Conservation (phyloP, 2,797 vertebrate species). For the Halcyon chelicuti region DNA sequence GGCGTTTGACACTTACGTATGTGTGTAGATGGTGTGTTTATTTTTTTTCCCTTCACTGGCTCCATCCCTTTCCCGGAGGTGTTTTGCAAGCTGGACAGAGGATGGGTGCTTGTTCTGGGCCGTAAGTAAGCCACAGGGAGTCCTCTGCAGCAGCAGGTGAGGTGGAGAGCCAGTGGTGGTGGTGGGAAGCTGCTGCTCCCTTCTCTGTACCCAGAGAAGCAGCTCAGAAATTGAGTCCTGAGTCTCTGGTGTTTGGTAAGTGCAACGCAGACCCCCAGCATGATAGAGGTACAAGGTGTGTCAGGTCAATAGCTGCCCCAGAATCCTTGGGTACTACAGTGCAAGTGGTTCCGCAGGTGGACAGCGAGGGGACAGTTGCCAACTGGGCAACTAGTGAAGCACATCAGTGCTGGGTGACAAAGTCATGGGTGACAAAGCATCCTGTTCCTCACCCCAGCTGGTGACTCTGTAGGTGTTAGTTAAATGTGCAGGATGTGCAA, state of each 20-base stretch:
- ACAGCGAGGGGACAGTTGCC: not conserved
- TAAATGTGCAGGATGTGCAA: not conserved
- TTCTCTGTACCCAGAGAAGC: not conserved
- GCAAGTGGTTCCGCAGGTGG: not conserved
- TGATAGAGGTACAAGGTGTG: not conserved
- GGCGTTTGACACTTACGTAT: slow-evolving; percentile 10
- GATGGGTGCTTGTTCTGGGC: not conserved
- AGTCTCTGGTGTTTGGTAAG: not conserved
- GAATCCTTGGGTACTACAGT: accelerated
- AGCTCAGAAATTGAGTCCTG: not conserved
- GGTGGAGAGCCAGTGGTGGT: not conserved
- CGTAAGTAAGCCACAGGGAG: accelerated
- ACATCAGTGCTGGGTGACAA: not conserved
- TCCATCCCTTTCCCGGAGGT: slow-evolving; percentile 15
- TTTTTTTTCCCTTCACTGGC: not conserved
- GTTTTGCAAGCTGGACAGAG: not conserved
- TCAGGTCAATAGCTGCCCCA: not conserved
- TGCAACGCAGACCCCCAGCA: accelerated
- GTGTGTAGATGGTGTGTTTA: slow-evolving; percentile 20
- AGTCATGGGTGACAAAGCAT: not conserved
- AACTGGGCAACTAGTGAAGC: not conserved
- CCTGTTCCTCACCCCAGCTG: accelerated
- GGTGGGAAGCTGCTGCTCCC: not conserved
- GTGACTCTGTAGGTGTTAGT: not conserved
- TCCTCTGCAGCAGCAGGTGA: not conserved